Conservation (phyloP, 2,888 invertebrate genomes). For the Diplazon laetatorius region DNA sequence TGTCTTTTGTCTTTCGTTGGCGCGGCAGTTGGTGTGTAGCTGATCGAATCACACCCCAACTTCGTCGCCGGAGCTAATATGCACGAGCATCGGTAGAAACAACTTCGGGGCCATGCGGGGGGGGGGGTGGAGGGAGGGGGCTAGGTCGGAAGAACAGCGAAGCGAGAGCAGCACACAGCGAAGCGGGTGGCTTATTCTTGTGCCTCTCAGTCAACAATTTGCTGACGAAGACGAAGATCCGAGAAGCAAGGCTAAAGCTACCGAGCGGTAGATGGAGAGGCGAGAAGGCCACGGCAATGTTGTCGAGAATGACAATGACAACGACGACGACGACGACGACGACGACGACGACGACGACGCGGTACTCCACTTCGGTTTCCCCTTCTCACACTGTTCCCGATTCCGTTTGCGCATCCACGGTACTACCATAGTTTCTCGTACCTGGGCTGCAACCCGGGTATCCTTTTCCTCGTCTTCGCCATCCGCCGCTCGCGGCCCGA, state of each 20-base stretch:
- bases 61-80: conserved; percentile 57
- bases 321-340: conserved; percentile 18
- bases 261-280: conserved; percentile 40
- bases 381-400: conserved; percentile 27
- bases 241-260: conserved; percentile 53
- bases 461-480: conserved; percentile 11
- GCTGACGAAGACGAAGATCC: conserved; percentile 57
- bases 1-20: conserved; percentile 39
- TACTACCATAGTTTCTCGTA: conserved; percentile 10
- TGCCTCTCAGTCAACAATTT: conserved; percentile 54
- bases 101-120: no score
- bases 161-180: conserved; percentile 15
- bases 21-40: conserved; percentile 58
- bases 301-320: conserved; percentile 34
- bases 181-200: conserved; percentile 40
- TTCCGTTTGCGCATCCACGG: conserved; percentile 5
- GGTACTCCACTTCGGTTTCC: conserved; percentile 48
- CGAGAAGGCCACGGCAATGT: conserved; percentile 47
- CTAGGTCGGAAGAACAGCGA: no score
- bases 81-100: conserved; percentile 24
- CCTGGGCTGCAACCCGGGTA: conserved; percentile 19
- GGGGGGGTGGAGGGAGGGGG: no score
- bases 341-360: conserved; percentile 14
- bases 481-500: neutral
- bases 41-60: conserved; percentile 73